Base-by-base conservation (phyloP, 2,888 invertebrate genomes). In the Clostera curtula region DNA sequence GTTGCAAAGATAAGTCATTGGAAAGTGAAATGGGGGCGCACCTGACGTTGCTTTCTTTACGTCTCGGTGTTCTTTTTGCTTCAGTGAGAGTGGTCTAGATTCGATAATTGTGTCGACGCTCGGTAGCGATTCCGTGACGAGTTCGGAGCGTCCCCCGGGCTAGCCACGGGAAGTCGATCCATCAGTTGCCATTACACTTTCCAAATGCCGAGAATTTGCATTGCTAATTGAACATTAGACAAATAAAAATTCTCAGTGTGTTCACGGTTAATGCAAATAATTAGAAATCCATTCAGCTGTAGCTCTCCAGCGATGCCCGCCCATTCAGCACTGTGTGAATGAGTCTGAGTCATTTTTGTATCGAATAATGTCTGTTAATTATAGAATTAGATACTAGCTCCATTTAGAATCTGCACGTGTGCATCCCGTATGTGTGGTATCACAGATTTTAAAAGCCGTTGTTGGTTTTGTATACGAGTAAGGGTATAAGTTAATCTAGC, bases 1-100 rank as follows among this genome's bases (percentile, higher is more conserved):
- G 26, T 19, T 24, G 26, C 34, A 48, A 59, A 66, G 69, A 68
- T 73, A 71, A 72, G 70, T 70, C 70, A 66, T 73, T 76, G 76
- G 80, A 82, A 82, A 82, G 82, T 82, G 77, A 80, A 83, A 79
- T 75, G 74, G 68, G 79, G 71, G 64, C 79, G 82, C 82, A 82
- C 82, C 80, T 82, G 79, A 70, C 70, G 64, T 61, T 75, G 77
- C 77, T 80, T 79, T 82, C 80, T 80, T 82, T 73, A 65, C 67
- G 63, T 71, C 69, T 64, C 70, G 67, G 54, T 64, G 68, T 73
- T 75, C 77, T 79, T 79, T 80, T 80, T 79, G 72, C 73, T 65
- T 65, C 66, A 82, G 82, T 74, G 82, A 82, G 82, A 83, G 82
- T 82, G 82, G 73, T 80, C 82, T 77, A 79, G 75, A 74, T 80